These are phyloP conservation scores for Meganola albula DNA, from an alignment of 2,888 invertebrate genomes.

Conservation along the genomic window DNA sequence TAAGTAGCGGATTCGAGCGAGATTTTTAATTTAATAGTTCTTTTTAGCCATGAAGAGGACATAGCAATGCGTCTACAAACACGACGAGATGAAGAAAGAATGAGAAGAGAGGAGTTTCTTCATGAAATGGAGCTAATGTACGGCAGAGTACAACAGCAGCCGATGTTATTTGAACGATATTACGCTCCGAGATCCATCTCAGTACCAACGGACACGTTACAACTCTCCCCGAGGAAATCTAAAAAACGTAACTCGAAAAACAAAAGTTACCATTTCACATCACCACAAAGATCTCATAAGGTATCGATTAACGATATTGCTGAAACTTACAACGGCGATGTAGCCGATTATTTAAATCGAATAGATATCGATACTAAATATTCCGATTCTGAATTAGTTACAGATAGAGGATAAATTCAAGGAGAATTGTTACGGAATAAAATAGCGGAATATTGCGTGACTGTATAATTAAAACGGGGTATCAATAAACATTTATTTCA, in stretches of 20 bases:
- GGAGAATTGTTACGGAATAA: conserved; percentile 32
- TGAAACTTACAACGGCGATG: conserved; percentile 50
- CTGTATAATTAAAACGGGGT: background rate
- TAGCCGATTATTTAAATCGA: conserved; percentile 55
- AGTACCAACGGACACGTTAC: conserved; percentile 45
- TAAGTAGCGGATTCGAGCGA: no score
- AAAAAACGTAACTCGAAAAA: conserved; percentile 45
- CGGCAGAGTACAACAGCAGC: conserved; percentile 82
- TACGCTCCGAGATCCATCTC: conserved; percentile 75
- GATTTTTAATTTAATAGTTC: no score
- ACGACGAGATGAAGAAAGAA: conserved; percentile 81
- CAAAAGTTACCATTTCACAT: conserved; percentile 43
- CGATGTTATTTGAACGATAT: conserved; percentile 83
- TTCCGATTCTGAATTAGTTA: conserved; percentile 48
- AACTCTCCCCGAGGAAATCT: conserved; percentile 56
- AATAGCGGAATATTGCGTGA: no score
- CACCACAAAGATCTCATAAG: conserved; percentile 52
- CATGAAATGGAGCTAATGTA: conserved; percentile 85
- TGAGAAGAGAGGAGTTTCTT: conserved; percentile 81
- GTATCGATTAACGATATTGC: conserved; percentile 57
- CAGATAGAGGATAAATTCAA: no score
- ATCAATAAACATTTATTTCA: conserved; percentile 1
- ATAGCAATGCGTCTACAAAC: conserved; percentile 81
- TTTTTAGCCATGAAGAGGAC: conserved; percentile 79
- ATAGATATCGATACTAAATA: conserved; percentile 54